Evolutionary conservation across 2,113 vertebrate genomes (phyloP), one percentile per base, ranked within the genome.

Genomic region (Leucopsar rothschildi): DNA sequence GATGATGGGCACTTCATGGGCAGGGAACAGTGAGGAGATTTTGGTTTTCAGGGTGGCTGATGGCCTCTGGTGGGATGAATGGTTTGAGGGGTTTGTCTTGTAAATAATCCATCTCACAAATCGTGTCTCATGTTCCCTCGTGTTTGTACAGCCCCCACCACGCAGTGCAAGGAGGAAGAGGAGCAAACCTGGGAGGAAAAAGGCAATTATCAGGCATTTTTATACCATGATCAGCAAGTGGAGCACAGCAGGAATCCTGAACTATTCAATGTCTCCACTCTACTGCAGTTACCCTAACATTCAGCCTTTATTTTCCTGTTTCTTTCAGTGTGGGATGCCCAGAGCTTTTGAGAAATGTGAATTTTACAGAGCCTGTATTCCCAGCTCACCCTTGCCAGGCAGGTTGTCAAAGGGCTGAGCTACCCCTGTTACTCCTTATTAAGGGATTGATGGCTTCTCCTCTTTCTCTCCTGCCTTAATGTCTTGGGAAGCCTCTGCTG

Each of bases 41-140:
- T 68, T 31, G 73, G 50, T 31, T 87, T 5, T 24, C 33, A 35
- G 68, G n/a, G 10, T 33, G 56, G 42, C 68, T 91, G 81, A 50
- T 47, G 71, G 82, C 55, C 60, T 92, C 37, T 28, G 2, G 22
- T 1, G 19, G 44, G 75, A 16, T 70, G 55, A 39, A 56, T 42
- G 69, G 44, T 56, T 75, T 55, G 68, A 65, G 65, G 59, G 15
- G 22, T 27, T 85, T 60, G 44, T 44, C 75, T 50, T 4, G 2
- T 16, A 49, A 92, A 89, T 44, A 44, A 66, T 70, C 23, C 21
- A 0, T 35, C 2, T 2, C 42, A 47, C 31, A 52, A 22, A 68
- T n/a, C 15, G 3, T 18, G 12, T 27, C 49, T 42, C 0, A 0
- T 17, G 5, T 78, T 87, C 39, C 71, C 21, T 45, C 0, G 0